These are phyloP conservation scores for Erannis defoliaria DNA, from an alignment of 2,888 invertebrate species.

Conservation along the genomic window DNA sequence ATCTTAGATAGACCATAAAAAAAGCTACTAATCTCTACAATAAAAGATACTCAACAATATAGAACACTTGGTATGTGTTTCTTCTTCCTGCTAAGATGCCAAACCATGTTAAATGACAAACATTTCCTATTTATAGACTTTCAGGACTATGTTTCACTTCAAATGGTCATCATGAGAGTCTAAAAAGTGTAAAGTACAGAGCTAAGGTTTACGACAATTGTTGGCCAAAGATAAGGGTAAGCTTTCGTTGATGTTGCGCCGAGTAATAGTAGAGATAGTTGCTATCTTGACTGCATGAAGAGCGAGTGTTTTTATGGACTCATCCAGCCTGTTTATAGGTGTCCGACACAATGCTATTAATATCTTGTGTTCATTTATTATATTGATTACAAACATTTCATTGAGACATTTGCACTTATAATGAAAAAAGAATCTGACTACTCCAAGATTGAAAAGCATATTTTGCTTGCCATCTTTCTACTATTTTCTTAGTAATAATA, in stretches of 20 bases:
- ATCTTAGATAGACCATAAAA: no score
- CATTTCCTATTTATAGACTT: no score
- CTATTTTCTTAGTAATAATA: not conserved
- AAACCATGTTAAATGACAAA: no score
- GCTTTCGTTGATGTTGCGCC: conserved; percentile 65
- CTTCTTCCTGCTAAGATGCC: no score
- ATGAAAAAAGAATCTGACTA: no score
- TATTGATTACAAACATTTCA: conserved; percentile 26
- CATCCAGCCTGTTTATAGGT: conserved; percentile 53
- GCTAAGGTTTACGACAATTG: conserved; percentile 53
- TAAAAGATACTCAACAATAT: no score
- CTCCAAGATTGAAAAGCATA: no score
- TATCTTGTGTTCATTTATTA: conserved; percentile 28
- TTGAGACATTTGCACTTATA: conserved; percentile 6
- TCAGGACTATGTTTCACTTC: not conserved
- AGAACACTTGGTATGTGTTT: no score
- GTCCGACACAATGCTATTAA: conserved; percentile 49
- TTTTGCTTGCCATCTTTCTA: not conserved
- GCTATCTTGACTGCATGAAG: conserved; percentile 66
- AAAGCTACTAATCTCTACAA: no score
- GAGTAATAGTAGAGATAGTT: conserved; percentile 74
- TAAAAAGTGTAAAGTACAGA: conserved; percentile 53
- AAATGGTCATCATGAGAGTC: conserved; percentile 23
- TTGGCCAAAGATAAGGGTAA: conserved; percentile 62
- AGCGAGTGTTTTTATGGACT: conserved; percentile 69